Conservation (phyloP, 1,140 invertebrate species). For the Nomia melanderi region DNA sequence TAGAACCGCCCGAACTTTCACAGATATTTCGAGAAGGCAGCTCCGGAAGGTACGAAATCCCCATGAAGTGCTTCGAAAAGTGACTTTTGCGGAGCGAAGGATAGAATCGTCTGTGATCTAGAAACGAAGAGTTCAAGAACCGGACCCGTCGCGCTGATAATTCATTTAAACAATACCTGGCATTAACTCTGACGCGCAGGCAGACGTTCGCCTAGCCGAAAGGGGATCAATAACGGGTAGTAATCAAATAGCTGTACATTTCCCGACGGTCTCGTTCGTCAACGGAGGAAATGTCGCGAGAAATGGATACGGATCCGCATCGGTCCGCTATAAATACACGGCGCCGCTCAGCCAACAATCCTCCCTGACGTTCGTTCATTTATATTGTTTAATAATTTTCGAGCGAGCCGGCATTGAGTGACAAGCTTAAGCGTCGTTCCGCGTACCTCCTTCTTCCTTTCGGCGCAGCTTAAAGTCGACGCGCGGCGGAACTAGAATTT, state of each 20-base stretch:
- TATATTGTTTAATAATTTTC: not conserved
- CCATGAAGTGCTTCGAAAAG: not conserved
- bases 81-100: not conserved
- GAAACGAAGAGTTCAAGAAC: not conserved
- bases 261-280: slow-evolving; percentile 17
- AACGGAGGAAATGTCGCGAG: not conserved
- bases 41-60: too few relatives aligned
- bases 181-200: slow-evolving; percentile 24
- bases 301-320: not conserved
- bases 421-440: not conserved
- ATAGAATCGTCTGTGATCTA: not conserved
- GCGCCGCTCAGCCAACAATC: not conserved
- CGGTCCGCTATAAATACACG: not conserved
- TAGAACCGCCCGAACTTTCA: too few relatives aligned
- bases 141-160: not conserved
- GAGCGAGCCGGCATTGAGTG: too few relatives aligned
- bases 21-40: too few relatives aligned
- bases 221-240: slow-evolving; percentile 24
- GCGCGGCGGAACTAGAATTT: too few relatives aligned
- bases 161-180: slow-evolving; percentile 41
- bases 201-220: slow-evolving; percentile 1
- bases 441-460: not conserved
- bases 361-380: not conserved
- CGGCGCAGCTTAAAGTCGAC: too few relatives aligned
- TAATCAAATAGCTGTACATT: slow-evolving; percentile 37